phyloP scores from a whole-genome alignment of 1,140 invertebrate genomes.

The Gerris buenoi region DNA sequence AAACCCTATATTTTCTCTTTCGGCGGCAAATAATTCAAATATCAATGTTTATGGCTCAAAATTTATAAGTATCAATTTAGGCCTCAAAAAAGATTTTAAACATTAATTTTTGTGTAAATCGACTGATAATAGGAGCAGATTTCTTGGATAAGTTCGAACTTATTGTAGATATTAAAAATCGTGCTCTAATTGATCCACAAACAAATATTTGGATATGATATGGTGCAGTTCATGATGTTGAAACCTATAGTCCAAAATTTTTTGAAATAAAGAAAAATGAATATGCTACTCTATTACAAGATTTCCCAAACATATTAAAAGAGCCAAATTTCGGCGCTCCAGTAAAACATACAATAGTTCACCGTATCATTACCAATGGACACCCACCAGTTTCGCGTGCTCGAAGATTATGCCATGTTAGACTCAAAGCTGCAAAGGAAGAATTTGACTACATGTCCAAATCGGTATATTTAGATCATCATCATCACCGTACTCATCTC shows the following conservation, averaged over 20 bases:
- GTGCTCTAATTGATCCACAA: background rate
- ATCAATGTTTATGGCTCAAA: background rate
- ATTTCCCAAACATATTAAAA: background rate
- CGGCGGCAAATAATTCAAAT: background rate
- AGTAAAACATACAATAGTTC: background rate
- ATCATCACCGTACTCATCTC: background rate
- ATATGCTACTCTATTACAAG: background rate
- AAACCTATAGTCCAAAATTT: background rate
- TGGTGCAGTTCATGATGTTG: background rate
- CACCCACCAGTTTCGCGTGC: background rate
- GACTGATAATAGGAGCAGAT: background rate
- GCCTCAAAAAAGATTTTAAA: background rate
- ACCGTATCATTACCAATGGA: background rate
- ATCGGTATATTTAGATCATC: background rate
- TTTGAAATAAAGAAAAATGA: background rate
- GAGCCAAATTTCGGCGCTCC: background rate
- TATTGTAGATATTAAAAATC: background rate
- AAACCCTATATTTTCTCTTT: background rate
- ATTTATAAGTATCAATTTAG: background rate
- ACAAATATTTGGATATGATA: background rate
- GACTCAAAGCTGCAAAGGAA: background rate
- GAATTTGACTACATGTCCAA: background rate
- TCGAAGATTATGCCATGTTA: background rate
- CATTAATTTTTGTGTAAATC: background rate
- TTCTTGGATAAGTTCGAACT: background rate